Evolutionary conservation across 2,797 vertebrate genomes (phyloP).

Genomic region (Trichosurus vulpecula): DNA sequence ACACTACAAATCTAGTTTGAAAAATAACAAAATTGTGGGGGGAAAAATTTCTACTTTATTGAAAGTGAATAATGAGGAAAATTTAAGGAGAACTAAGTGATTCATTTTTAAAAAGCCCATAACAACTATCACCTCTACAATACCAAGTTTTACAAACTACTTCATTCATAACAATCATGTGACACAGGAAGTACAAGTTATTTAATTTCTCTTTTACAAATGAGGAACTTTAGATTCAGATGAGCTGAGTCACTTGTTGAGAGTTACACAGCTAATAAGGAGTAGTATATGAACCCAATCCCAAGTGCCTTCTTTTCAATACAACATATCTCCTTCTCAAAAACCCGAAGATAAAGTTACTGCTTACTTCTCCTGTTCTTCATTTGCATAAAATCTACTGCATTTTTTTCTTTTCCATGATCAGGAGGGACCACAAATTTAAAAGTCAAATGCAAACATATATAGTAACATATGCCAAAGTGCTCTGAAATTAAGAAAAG

Average conservation of each 20-base stretch:
- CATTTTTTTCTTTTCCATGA: slow-evolving; percentile 7
- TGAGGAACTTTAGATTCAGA: background rate
- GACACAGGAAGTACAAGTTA: background rate
- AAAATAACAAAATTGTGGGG: background rate
- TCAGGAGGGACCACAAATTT: slow-evolving; percentile 25
- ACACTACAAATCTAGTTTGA: background rate
- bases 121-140: slow-evolving; percentile 13
- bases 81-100: slow-evolving; percentile 41
- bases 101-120: slow-evolving; percentile 20
- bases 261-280: background rate
- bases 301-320: background rate
- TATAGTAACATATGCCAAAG: background rate
- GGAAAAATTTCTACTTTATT: slow-evolving; percentile 2
- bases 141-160: background rate
- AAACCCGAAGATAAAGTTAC: background rate
- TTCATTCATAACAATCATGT: background rate
- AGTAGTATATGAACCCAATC: background rate
- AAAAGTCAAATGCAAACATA: background rate
- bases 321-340: background rate
- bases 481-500: slow-evolving; percentile 22
- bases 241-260: background rate
- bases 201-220: background rate
- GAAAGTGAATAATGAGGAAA: background rate
- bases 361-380: slow-evolving; percentile 27
- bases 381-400: slow-evolving; percentile 46